Base-by-base conservation (phyloP, 2,888 invertebrate genomes). In the Tipula unca region DNA sequence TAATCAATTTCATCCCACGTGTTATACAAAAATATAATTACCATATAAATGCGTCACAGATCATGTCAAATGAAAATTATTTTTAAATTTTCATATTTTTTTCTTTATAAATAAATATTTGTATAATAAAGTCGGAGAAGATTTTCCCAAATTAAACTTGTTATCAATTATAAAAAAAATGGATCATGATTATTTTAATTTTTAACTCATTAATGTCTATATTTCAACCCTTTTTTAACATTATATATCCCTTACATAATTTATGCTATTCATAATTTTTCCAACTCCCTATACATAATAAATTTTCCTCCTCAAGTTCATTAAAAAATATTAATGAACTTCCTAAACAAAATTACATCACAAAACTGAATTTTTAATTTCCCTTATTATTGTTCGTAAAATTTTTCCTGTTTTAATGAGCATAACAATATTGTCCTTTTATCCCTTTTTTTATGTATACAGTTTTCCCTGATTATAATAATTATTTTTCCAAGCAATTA, bases 331-430 rank as follows among this genome's bases (percentile, higher is more conserved):
- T 69, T 69, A 69, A 69, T 69, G 69, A 69, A 69, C 69, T 69
- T 69, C 69, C 69, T 69, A 69, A 69, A 25, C 25, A 69, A 69
- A 69, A 69, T 69, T 69, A 69, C 69, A 25, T 69, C 69, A 69
- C 25, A 69, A 69, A 69, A 69, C 69, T 69, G 69, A 69, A 69
- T 69, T 69, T 69, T 69, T 69, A 69, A 69, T 69, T 69, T 69
- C 69, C 69, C 69, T 69, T 69, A 69, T 69, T 54, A 54, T 54
- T 32, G 32, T 32, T 54, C 17, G 17, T 17, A 54, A 17, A 69
- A 69, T 25, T 25, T 69, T 69, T 69, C 69, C 69, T 69, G 69
- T 25, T 69, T 69, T 69, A 69, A 69, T 69, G 69, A 25, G 69
- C 69, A 69, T 69, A 69, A 69, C 69, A 69, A 69, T 69, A 25